Evolutionary conservation across 2,888 invertebrate genomes (phyloP), one percentile per base, ranked within the genome.

Genomic region (Cenopis cana): DNA sequence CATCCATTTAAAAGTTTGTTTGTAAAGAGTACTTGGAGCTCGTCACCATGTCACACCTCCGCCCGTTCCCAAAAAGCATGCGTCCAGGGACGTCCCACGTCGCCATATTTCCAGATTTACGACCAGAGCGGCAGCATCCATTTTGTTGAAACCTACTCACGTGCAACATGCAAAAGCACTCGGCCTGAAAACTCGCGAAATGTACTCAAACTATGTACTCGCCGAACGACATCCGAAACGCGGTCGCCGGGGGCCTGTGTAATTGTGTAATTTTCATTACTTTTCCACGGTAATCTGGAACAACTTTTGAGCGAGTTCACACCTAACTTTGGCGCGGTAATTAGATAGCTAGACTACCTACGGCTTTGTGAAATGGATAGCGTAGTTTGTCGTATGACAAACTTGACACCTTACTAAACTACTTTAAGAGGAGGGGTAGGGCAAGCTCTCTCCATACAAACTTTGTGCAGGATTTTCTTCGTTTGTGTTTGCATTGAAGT

Each of bases 81-180:
- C 80, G 87, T 83, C 86, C 86, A 82, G 87, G 86, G 87, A 85
- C 78, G 72, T 61, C 74, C 80, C 82, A 82, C 82, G 83, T 83
- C 85, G 78, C 84, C 82, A 84, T 76, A 75, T 86, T 85, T 82
- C 80, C 82, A 86, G 86, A 88, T 89, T 88, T 89, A 89, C 86
- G 87, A 85, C 75, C 82, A 76, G n/a, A n/a, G 76, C 79, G 76
- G 78, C 76, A 81, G 82, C 85, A 86, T 87, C 86, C 85, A 88
- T 88, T 88, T 84, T 83, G 85, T 85, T 86, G 84, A 83, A 87
- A 88, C 82, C 81, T 86, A 84, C 86, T 86, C 84, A 80, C 82
- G 81, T 82, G 85, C 83, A 84, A 90, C 89, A 90, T 85, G 89
- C 85, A 87, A 89, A 89, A 89, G 89, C 89, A 89, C 89, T 89